phyloP scores from a whole-genome alignment of 2,797 vertebrate species.

The Tokudaia muenninki region DNA sequence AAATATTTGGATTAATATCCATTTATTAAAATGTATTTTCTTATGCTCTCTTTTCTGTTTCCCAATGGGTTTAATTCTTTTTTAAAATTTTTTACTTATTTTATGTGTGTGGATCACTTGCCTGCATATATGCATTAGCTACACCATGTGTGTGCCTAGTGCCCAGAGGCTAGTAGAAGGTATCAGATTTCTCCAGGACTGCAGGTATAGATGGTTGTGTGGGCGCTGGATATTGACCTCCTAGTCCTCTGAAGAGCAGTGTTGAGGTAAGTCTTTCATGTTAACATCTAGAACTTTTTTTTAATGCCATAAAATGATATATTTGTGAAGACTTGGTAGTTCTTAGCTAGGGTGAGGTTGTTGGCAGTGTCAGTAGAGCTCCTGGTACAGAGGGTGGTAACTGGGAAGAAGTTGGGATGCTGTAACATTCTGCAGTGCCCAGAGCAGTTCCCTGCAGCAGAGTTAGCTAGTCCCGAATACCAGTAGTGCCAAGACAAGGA shows the following conservation, averaged over 20 bases:
- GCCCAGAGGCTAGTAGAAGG: background rate
- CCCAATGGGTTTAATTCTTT: background rate
- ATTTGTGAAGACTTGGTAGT: slow-evolving; percentile 28
- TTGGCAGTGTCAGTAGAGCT: background rate
- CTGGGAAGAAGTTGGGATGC: background rate
- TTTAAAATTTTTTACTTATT: background rate
- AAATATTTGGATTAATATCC: background rate
- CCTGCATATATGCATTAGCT: background rate
- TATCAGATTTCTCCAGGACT: background rate
- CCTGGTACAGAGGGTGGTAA: background rate
- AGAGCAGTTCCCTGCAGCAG: background rate
- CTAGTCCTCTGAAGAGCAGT: background rate
- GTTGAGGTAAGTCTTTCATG: background rate
- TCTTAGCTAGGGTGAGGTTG: background rate
- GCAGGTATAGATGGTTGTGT: background rate
- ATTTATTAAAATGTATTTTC: slow-evolving; percentile 57
- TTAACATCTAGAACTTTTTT: background rate
- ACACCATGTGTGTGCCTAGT: background rate
- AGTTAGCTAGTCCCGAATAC: background rate
- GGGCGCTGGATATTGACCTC: background rate
- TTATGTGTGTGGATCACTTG: background rate
- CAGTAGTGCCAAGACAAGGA: background rate
- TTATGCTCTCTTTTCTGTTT: slow-evolving; percentile 34
- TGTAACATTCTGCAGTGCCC: background rate
- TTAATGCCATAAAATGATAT: background rate